Evolutionary conservation across 2,113 vertebrate genomes (phyloP), one percentile per base, ranked within the genome.

Genomic region (Oophaga pumilio): DNA sequence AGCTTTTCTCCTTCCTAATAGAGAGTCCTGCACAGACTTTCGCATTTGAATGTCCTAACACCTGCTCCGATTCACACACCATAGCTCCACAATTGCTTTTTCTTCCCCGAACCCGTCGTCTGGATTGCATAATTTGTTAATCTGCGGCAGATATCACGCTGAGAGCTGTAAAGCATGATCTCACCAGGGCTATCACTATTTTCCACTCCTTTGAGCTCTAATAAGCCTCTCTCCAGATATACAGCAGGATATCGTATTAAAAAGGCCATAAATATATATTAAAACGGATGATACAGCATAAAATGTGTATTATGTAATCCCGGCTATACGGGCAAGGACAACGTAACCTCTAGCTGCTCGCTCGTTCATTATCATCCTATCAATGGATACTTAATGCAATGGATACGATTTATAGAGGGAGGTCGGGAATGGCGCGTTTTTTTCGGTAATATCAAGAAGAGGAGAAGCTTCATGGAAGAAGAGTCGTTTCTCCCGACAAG

Each of bases 121-220:
- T 86, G 76, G 15, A 86, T 80, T 86, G 85, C 64, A 86, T 86
- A 86, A 86, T 86, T 69, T 86, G 85, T 71, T 86, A 79, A 86
- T 86, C 85, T 80, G 76, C 85, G 43, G 53, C 52, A 80, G 76
- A 80, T 57, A 56, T 57, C 76, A 64, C 49, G 85, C 76, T 33
- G 85, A 28, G 64, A 33, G 85, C 76, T 80, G 50, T 57, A 68
- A 28, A 69, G 52, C 49, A 80, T 80, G 85, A 86, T 80, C 62
- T 80, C 85, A 80, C 68, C 85, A 49, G 64, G n/a, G 64, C 76
- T 22, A 71, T 80, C 76, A 80, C 76, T 69, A 71, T 80, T 86
- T 80, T 86, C 74, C 85, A 80, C 76, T 86, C 85, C 76, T 64
- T 79, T 86, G 24, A 86, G 62, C 76, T 79, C 85, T 86, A 86